phyloP scores from a whole-genome alignment of 1,140 invertebrate species.

The Scaptodrosophila lebanonensis region DNA sequence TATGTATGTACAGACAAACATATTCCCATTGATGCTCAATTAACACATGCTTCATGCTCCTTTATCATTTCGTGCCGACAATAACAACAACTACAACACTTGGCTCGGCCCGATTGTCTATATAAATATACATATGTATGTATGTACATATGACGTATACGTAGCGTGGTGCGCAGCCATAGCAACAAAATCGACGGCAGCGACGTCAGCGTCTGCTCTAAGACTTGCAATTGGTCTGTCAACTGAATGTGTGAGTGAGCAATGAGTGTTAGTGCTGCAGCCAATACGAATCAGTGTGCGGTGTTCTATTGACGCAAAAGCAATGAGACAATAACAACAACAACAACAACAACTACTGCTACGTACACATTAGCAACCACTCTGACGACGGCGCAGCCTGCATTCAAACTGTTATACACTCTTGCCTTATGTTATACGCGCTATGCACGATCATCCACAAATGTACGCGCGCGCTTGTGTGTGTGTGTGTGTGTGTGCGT shows the following conservation, averaged over 20 bases:
- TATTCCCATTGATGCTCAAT: too few species aligned
- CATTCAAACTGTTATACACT: constrained; percentile 64
- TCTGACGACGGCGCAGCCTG: constrained; percentile 27
- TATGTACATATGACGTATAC: too few species aligned
- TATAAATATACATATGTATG: too few species aligned
- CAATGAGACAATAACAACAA: constrained; percentile 44
- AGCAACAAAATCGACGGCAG: too few species aligned
- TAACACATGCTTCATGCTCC: too few species aligned
- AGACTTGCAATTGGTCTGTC: constrained; percentile 71
- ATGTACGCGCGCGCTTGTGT: constrained; percentile 5
- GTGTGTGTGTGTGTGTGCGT: constrained; percentile 23
- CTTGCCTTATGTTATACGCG: constrained; percentile 25
- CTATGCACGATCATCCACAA: constrained; percentile 44
- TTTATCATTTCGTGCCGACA: too few species aligned
- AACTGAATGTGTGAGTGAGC: constrained; percentile 57
- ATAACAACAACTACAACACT: too few species aligned
- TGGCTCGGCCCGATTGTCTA: too few species aligned
- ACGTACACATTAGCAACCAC: constrained; percentile 17
- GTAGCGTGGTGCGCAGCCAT: not conserved
- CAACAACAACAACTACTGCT: constrained; percentile 19
- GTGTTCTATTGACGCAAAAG: constrained; percentile 66
- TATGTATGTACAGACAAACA: too few species aligned
- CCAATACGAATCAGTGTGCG: constrained; percentile 63
- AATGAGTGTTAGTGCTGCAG: constrained; percentile 71
- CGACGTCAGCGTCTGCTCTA: constrained; percentile 41